A percentile compares a stretch with the other conserved stretches of the same genome.
Conservation (phyloP, 2,888 invertebrate species). For the Rutpela maculata region DNA sequence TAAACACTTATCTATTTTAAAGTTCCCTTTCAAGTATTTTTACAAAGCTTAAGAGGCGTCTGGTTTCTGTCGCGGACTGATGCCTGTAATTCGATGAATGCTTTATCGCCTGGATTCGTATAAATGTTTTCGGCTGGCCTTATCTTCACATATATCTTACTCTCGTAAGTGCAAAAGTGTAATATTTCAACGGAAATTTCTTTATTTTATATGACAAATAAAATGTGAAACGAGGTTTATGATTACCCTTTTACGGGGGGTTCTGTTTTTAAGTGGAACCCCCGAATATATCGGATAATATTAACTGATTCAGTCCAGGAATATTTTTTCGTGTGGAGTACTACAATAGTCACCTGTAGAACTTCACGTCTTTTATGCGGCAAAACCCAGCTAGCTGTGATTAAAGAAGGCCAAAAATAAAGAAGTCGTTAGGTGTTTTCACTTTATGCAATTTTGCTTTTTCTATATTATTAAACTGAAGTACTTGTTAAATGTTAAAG, state of each 20-base stretch:
- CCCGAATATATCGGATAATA: too few species aligned
- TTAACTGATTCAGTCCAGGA: too few species aligned
- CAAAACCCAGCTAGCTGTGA: too few species aligned
- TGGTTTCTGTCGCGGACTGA: constrained; percentile 64
- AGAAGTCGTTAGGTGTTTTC: too few species aligned
- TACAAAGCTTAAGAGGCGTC: constrained; percentile 56
- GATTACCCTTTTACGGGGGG: background rate
- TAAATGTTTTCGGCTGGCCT: constrained; percentile 65
- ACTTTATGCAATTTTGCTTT: too few species aligned
- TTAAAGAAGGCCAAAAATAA: too few species aligned
- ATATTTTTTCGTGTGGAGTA: too few species aligned
- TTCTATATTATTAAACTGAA: too few species aligned
- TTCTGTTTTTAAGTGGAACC: too few species aligned
- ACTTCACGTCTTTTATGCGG: too few species aligned
- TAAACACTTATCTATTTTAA: constrained; percentile 61
- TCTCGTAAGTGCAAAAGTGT: constrained; percentile 68
- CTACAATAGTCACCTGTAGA: too few species aligned
- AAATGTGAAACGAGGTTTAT: background rate
- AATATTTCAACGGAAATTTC: constrained; percentile 61
- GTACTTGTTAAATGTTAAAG: too few species aligned
- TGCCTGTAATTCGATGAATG: constrained; percentile 69
- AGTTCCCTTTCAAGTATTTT: constrained; percentile 57
- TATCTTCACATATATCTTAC: constrained; percentile 64
- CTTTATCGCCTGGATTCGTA: constrained; percentile 68
- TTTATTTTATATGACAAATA: constrained; percentile 37